Conservation (phyloP, 2,888 invertebrate genomes). For the Platypus cylindrus region DNA sequence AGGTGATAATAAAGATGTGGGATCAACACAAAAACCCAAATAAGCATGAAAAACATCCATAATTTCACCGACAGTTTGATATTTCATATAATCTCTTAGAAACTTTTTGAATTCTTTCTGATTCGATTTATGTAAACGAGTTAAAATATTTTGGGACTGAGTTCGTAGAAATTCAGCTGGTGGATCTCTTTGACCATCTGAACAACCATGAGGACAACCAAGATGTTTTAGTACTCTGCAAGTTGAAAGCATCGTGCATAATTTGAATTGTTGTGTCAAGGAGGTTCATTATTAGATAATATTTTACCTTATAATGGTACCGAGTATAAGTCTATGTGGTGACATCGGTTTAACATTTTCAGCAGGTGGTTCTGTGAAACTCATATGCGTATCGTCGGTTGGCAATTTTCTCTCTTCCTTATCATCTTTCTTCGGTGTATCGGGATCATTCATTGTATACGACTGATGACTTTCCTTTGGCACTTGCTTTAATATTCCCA, state of each 20-base stretch:
- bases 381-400: constrained; percentile 19
- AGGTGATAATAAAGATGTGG: constrained; percentile 71
- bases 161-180: constrained; percentile 84
- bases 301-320: constrained; percentile 46
- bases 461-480: constrained; percentile 35
- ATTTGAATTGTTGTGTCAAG: background rate
- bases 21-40: constrained; percentile 91
- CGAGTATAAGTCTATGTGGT: constrained; percentile 62
- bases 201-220: constrained; percentile 91
- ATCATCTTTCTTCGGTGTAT: constrained; percentile 22
- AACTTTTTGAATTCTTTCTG: constrained; percentile 51
- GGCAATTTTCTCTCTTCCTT: constrained; percentile 21
- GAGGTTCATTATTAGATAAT: too few relatives aligned
- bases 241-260: too few relatives aligned
- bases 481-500: constrained; percentile 62
- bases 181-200: constrained; percentile 71
- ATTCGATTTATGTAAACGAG: constrained; percentile 59
- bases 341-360: constrained; percentile 41
- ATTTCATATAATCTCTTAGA: constrained; percentile 62
- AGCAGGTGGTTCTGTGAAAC: constrained; percentile 35
- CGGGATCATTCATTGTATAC: constrained; percentile 18
- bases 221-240: constrained; percentile 71
- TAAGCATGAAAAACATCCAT: constrained; percentile 92
- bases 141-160: constrained; percentile 69
- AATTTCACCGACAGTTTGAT: constrained; percentile 66